Conservation (phyloP, 2,888 invertebrate genomes). For the Colostygia pectinataria region DNA sequence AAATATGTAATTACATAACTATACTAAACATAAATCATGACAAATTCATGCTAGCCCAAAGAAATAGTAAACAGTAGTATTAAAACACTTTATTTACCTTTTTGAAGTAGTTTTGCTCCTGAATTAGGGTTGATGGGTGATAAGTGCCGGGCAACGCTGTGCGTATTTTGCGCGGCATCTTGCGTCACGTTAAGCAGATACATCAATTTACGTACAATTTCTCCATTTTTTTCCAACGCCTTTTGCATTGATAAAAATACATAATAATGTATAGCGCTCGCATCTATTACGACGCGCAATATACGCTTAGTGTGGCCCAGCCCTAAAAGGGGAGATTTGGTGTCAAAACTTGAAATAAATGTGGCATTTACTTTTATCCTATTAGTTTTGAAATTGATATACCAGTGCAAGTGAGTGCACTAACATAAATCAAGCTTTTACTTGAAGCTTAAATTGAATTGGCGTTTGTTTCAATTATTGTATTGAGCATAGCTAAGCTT, state of each 20-base stretch:
- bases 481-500: conserved; percentile 17
- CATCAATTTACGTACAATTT: too few relatives aligned
- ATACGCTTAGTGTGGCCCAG: too few relatives aligned
- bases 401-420: conserved; percentile 11
- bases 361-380: neutral
- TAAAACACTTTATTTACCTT: conserved; percentile 6
- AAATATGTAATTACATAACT: neutral
- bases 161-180: too few relatives aligned
- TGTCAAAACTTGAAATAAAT: too few relatives aligned
- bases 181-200: too few relatives aligned
- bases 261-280: neutral
- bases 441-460: conserved; percentile 6
- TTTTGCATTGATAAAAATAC: neutral
- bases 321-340: too few relatives aligned
- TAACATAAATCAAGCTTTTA: conserved; percentile 3
- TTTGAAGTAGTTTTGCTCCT: neutral
- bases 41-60: conserved; percentile 7
- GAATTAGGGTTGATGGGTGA: too few relatives aligned
- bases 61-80: neutral
- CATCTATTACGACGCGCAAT: too few relatives aligned
- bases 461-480: neutral
- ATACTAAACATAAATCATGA: neutral
- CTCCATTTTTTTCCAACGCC: too few relatives aligned
- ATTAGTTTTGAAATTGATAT: neutral
- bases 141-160: too few relatives aligned